Base-by-base conservation (phyloP, 1,140 invertebrate genomes). In the Atopsyche davidsoni region DNA sequence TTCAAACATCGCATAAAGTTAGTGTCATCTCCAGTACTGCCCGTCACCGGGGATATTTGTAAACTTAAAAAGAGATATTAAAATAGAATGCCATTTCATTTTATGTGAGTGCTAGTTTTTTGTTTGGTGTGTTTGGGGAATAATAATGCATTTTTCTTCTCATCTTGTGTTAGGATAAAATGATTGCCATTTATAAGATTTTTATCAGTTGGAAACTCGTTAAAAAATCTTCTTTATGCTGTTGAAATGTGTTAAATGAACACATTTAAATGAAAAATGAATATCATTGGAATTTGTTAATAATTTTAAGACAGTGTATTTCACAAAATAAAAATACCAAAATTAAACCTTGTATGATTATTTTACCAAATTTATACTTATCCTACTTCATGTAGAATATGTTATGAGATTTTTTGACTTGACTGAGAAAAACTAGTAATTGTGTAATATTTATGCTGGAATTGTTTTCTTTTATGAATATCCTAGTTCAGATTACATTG, bases 101-200 rank as follows among this genome's bases (percentile, higher is more conserved):
- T 56, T 51, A 40, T 52, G 45, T 51, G 49, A 55, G 49, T 51
- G 48, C 47, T 55, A 56, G 54, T 51, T 39, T 56, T 47, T 48
- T 46, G 35, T 44, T 50, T 28, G 36, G 48, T 51, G 49, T 51
- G 45, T 31, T 35, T 48, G 42, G 35, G 28, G 28, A 32, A 31
- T 13, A 9, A 28, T 9, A 28, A 43, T 43, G 19, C 9, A 4
- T 23, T 28, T 25, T n/a, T 41, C 7, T 21, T 28, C 13, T 18
- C 22, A 25, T 43, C 14, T 24, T 43, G 13, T 31, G 31, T 19
- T 45, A 32, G 9, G 31, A 2, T 34, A 25, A 13, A 25, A 31
- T 18, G 24, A 32, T 32, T 6, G 25, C 32, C 18, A 32, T 14
- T 21, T 19, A 24, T 38, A 17, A 35, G 21, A 24, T 46, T 52